A percentile compares a stretch with the other conserved stretches of the same genome.
phyloP scores from a whole-genome alignment of 2,888 invertebrate species.

The Incurvaria masculella region DNA sequence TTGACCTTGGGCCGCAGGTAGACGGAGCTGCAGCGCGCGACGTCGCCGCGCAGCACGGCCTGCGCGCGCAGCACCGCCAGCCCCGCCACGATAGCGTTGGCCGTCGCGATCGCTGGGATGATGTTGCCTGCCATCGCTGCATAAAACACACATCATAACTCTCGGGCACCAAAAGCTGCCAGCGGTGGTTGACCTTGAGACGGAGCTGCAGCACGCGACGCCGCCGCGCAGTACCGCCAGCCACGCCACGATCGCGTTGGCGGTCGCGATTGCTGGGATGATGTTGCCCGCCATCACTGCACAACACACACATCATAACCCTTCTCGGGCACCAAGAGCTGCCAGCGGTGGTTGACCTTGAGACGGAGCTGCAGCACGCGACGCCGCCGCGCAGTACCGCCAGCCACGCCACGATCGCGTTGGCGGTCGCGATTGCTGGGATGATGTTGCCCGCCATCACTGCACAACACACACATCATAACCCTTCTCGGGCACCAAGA shows the following conservation, averaged over 20 bases:
- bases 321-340: constrained; percentile 70
- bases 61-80: constrained; percentile 90
- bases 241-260: constrained; percentile 97
- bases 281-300: constrained; percentile 98
- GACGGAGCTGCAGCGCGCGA: constrained; percentile 70
- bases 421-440: constrained; percentile 98
- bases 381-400: neutral
- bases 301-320: constrained; percentile 34
- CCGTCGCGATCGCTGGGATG: constrained; percentile 98
- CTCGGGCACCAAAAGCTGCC: constrained; percentile 72
- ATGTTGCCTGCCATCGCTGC: constrained; percentile 98
- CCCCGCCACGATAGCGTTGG: constrained; percentile 97
- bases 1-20: constrained; percentile 72
- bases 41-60: constrained; percentile 64
- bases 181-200: constrained; percentile 68
- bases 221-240: constrained; percentile 89
- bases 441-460: constrained; percentile 99
- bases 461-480: constrained; percentile 38
- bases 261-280: constrained; percentile 98
- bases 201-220: constrained; percentile 68
- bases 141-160: no score
- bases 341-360: constrained; percentile 70
- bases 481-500: constrained; percentile 69
- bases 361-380: constrained; percentile 70
- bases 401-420: constrained; percentile 73